Evolutionary conservation across 1,140 invertebrate genomes (phyloP).

Genomic region (Aphaenogaster floridana): DNA sequence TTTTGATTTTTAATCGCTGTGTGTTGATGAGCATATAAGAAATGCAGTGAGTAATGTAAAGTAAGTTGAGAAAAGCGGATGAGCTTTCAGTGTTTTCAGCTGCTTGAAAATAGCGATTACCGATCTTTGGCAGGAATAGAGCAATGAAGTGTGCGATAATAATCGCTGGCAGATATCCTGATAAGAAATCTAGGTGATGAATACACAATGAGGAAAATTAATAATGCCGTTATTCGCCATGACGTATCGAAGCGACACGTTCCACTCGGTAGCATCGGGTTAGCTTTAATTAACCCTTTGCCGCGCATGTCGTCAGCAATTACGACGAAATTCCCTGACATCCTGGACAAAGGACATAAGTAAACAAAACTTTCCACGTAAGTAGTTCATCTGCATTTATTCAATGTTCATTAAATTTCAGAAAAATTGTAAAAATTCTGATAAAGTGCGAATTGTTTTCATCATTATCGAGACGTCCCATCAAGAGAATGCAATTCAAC

Average conservation of each 20-base stretch:
- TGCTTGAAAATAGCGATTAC: background rate
- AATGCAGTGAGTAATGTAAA: background rate
- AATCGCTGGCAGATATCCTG: background rate
- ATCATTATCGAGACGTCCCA: too few species aligned
- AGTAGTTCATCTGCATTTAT: background rate
- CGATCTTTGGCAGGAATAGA: background rate
- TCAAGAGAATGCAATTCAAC: too few species aligned
- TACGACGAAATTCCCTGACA: slow-evolving; percentile 23
- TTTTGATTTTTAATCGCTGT: background rate
- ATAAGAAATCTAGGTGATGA: slow-evolving; percentile 16
- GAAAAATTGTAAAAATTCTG: background rate
- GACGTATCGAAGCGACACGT: slow-evolving; percentile 37
- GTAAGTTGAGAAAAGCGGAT: background rate
- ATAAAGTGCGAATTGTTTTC: background rate
- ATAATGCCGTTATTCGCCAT: slow-evolving; percentile 2
- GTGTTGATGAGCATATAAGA: background rate
- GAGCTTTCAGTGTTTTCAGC: background rate
- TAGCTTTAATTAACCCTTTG: slow-evolving; percentile 57
- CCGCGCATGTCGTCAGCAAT: slow-evolving; percentile 45
- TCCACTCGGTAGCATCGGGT: slow-evolving; percentile 22
- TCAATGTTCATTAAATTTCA: background rate
- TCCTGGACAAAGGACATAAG: slow-evolving; percentile 13
- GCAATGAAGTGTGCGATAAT: slow-evolving; percentile 7
- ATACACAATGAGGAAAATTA: slow-evolving; percentile 40
- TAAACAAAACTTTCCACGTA: background rate